Evolutionary conservation across 2,113 vertebrate genomes (phyloP).

Genomic region (Nycticorax nycticorax): DNA sequence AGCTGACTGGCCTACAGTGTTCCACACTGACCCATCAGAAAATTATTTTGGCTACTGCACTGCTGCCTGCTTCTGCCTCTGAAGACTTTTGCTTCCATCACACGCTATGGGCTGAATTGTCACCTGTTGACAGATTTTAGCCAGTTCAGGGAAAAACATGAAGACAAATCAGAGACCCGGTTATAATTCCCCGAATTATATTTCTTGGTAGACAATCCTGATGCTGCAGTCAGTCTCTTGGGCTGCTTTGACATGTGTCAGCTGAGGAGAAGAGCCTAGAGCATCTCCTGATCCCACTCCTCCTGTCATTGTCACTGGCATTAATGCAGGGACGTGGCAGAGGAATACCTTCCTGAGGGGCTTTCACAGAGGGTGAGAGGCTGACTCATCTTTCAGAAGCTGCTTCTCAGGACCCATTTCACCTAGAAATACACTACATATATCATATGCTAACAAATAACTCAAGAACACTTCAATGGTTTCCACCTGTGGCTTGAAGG

Average conservation of each 20-base stretch:
- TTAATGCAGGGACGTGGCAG: not conserved
- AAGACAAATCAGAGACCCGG: not conserved
- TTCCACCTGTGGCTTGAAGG: not conserved
- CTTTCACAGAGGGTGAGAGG: not conserved
- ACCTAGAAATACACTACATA: not conserved
- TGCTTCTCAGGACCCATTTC: not conserved
- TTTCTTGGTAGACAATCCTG: not conserved
- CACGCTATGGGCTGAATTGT: not conserved
- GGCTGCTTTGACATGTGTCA: not conserved
- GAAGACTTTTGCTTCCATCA: not conserved
- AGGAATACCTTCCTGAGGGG: not conserved
- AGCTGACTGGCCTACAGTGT: not conserved
- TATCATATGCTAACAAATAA: not conserved
- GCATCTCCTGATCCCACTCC: not conserved
- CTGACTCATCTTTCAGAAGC: not conserved
- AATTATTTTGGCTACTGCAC: not conserved
- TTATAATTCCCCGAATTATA: not conserved
- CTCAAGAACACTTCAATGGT: not conserved
- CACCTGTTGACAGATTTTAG: not conserved
- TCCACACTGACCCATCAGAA: not conserved
- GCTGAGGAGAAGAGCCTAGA: not conserved
- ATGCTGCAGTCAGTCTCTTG: not conserved
- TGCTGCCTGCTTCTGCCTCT: not conserved
- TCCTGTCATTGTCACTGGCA: not conserved
- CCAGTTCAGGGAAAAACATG: not conserved